Base-by-base conservation (phyloP, 1,140 invertebrate genomes). In the Diorhabda sublineata region DNA sequence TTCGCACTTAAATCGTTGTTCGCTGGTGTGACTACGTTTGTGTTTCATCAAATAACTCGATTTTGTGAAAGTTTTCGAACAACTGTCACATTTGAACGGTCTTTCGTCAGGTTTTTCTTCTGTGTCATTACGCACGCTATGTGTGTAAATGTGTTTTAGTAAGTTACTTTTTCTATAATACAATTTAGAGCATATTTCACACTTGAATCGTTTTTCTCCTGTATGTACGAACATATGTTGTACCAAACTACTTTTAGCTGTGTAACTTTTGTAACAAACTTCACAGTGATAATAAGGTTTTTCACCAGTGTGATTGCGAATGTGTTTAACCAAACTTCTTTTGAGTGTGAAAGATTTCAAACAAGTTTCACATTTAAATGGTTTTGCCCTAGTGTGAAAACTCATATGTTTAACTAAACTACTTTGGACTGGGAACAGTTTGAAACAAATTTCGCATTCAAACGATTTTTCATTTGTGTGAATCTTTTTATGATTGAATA, bases 301-400 rank as follows among this genome's bases (percentile, higher is more conserved):
- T 8, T 72, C 58, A 3, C 70, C 68, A 41, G 71, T 66, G 43
- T 66, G 69, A 62, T 26, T 7, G 8, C 42, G 9, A 5, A 4
- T 42, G 7, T 60, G 59, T 42, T 4, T n/a, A 8, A 52, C 6
- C 4, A 52, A 52, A 52, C n/a, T 5, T n/a, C 5, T 2, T 60
- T 87, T 88, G 75, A 88, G 83, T 41, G 90, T 90, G 78, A 93
- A 93, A 68, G 87, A 86, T 66, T 90, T 82, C 2, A 86, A 87
- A 81, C 92, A 95, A 64, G 87, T 83, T 66, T 87, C 86, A 80
- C 92, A 93, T 47, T 85, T 85, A 76, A 91, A 93, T 0, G 92
- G 92, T 76, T 91, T 90, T 76, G 93, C 89, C 3, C 89, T 87
- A 0, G 87, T 88, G 73, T 90, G 89, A 0, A 86, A 88, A 5